phyloP scores from a whole-genome alignment of 2,113 vertebrate species.

The Ovis aries region ARS-UI_Ramb_v3.0 NC_056054.1:214964001-214964500 shows the following conservation, averaged over 20 bases:
- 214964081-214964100: background rate
- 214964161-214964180: background rate
- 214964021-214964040: background rate
- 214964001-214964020: background rate
- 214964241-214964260: background rate
- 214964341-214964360: slow-evolving; percentile 14
- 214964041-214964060: background rate
- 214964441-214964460: background rate
- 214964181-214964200: background rate
- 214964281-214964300: background rate
- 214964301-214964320: background rate
- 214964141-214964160: background rate
- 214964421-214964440: background rate
- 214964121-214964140: background rate
- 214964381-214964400: background rate
- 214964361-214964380: background rate
- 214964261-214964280: background rate
- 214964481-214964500: background rate
- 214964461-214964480: background rate
- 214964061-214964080: background rate
- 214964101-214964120: background rate
- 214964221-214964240: background rate
- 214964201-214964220: background rate
- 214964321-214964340: background rate
- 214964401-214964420: background rate